These are phyloP conservation scores for Pristionchus pacificus DNA, from an alignment of 1,140 invertebrate genomes.

Conservation along the genomic window DNA sequence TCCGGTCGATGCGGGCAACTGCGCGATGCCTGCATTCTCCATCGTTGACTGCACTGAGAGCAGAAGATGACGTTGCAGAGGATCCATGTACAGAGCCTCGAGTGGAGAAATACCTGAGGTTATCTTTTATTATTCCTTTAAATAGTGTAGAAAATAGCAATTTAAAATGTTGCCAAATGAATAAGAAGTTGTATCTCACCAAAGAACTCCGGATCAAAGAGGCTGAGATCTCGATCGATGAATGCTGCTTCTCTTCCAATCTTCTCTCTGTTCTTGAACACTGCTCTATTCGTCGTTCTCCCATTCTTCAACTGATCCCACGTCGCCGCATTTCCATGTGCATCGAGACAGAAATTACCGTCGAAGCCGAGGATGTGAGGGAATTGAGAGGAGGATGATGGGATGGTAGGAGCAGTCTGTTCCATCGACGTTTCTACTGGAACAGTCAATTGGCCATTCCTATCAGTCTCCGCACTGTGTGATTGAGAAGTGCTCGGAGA, in stretches of 20 bases:
- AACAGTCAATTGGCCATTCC: too few relatives aligned
- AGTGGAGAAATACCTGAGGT: conserved; percentile 62
- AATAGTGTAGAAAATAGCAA: too few relatives aligned
- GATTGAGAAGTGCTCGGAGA: too few relatives aligned
- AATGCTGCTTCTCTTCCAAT: background rate
- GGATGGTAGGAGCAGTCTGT: too few relatives aligned
- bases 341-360: background rate
- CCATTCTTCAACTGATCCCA: background rate
- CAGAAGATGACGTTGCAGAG: conserved; percentile 61
- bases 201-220: conserved; percentile 65
- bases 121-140: too few relatives aligned
- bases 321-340: background rate
- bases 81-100: conserved; percentile 63
- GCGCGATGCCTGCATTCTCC: conserved; percentile 37
- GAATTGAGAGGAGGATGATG: too few relatives aligned
- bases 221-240: conserved; percentile 27
- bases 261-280: background rate
- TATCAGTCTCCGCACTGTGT: too few relatives aligned
- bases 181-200: too few relatives aligned
- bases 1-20: conserved; percentile 42
- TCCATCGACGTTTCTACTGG: too few relatives aligned
- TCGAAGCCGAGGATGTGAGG: background rate
- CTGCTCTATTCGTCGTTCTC: background rate
- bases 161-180: too few relatives aligned
- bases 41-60: conserved; percentile 59